These are phyloP conservation scores for Ericerus pela DNA, from an alignment of 1,140 invertebrate species.

Conservation along the genomic window DNA sequence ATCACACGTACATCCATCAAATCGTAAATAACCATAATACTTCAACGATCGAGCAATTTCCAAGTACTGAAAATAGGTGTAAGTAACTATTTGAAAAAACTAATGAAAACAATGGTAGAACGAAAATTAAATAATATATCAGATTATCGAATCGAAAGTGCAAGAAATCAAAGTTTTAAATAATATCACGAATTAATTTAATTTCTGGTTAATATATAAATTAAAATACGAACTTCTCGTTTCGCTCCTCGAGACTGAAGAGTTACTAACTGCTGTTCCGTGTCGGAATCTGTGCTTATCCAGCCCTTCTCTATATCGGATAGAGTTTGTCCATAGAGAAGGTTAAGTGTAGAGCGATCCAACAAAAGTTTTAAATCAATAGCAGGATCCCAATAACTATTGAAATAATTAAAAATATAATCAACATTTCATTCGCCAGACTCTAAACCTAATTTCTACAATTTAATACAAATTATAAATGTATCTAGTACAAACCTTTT, in stretches of 20 bases:
- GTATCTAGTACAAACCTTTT: conserved; percentile 48
- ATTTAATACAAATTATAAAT: conserved; percentile 13
- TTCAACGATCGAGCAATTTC: conserved; percentile 61
- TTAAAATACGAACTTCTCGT: conserved; percentile 45
- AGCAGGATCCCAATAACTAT: conserved; percentile 73
- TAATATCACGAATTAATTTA: not conserved
- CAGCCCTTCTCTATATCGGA: conserved; percentile 74
- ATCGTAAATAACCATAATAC: conserved; percentile 80
- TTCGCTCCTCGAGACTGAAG: conserved; percentile 62
- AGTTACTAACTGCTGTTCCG: conserved; percentile 47
- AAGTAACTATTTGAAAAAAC: not conserved
- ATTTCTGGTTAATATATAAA: not conserved
- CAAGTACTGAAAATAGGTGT: conserved; percentile 52
- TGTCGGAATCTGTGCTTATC: conserved; percentile 56
- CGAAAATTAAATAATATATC: too few species aligned
- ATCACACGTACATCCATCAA: conserved; percentile 57
- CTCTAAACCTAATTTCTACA: not conserved
- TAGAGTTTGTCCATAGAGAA: conserved; percentile 75
- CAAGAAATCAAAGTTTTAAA: too few species aligned
- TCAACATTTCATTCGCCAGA: not conserved
- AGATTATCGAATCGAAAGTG: too few species aligned
- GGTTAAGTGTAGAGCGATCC: conserved; percentile 64
- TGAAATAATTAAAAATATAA: conserved; percentile 26
- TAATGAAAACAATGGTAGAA: too few species aligned
- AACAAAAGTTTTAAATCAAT: conserved; percentile 68